Conservation (phyloP, 2,888 invertebrate genomes). For the Dione juno region DNA sequence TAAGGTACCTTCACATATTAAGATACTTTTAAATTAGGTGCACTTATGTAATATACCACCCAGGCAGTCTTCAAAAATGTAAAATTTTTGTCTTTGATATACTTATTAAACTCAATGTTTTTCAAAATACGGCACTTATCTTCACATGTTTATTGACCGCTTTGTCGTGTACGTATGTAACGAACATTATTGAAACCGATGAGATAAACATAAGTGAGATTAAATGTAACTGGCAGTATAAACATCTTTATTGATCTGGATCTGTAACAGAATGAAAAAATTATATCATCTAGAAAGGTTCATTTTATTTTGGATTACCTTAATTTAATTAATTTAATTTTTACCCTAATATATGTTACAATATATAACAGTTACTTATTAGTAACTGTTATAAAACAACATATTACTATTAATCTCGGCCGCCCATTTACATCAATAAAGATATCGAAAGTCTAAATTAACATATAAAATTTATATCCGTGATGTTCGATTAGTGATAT, state of each 20-base stretch:
- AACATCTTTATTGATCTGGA: conserved; percentile 26
- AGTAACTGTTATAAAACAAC: neutral
- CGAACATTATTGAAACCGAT: conserved; percentile 46
- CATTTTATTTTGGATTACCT: too few species aligned
- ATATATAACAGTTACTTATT: neutral
- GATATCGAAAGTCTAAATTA: conserved; percentile 14
- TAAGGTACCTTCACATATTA: neutral
- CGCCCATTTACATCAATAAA: conserved; percentile 12
- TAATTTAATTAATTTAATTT: too few species aligned
- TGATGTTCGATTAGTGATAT: neutral
- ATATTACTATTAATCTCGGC: conserved; percentile 6
- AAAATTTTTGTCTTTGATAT: conserved; percentile 27
- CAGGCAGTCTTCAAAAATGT: conserved; percentile 43
- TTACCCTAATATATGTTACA: neutral
- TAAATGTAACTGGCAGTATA: conserved; percentile 15
- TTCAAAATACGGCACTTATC: conserved; percentile 54
- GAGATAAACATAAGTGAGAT: conserved; percentile 38
- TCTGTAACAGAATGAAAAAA: neutral
- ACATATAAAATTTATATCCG: conserved; percentile 1
- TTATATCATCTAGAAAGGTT: conserved; percentile 22
- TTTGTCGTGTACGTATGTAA: conserved; percentile 54
- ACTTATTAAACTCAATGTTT: conserved; percentile 32
- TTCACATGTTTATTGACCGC: conserved; percentile 56
- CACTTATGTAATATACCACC: conserved; percentile 42
- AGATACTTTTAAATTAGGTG: conserved; percentile 5